These are phyloP conservation scores for Leptosomus discolor DNA, from an alignment of 2,113 vertebrate species.

Conservation along the genomic window DNA sequence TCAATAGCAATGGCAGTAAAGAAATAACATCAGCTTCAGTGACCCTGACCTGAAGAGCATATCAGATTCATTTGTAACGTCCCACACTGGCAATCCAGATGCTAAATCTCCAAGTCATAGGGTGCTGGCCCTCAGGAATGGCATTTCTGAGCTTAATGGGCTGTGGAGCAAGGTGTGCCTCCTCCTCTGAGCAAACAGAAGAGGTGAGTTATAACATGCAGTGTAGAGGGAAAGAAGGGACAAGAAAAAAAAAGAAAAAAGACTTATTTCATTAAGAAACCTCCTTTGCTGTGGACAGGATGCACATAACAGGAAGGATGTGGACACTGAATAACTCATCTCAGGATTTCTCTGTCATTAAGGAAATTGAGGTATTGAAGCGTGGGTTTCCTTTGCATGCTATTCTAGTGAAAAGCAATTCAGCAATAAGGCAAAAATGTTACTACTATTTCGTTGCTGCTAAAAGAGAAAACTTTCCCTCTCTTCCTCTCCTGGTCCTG, in stretches of 20 bases:
- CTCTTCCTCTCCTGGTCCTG: conserved; percentile 3
- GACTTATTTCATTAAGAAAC: conserved; percentile 22
- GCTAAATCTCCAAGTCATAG: neutral
- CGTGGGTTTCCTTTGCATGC: conserved; percentile 5
- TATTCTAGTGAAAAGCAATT: conserved; percentile 21
- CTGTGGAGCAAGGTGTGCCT: neutral
- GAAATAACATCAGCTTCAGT: neutral
- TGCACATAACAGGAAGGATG: conserved; percentile 72
- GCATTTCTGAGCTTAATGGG: neutral
- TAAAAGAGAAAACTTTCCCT: conserved; percentile 29
- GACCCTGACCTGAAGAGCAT: neutral
- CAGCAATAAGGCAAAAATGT: neutral
- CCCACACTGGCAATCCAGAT: neutral
- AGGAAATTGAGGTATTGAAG: conserved; percentile 34
- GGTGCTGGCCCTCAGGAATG: neutral
- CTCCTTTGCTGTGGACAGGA: conserved; percentile 56
- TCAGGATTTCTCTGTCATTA: conserved; percentile 63
- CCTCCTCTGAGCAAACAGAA: neutral
- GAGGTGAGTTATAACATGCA: neutral
- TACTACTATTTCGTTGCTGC: neutral
- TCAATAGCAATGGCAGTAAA: neutral
- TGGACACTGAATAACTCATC: conserved; percentile 38
- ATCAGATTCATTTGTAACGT: neutral
- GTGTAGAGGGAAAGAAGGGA: neutral
- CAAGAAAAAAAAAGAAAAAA: neutral